phyloP scores from a whole-genome alignment of 2,797 vertebrate genomes.

The Syngnathus acus region DNA sequence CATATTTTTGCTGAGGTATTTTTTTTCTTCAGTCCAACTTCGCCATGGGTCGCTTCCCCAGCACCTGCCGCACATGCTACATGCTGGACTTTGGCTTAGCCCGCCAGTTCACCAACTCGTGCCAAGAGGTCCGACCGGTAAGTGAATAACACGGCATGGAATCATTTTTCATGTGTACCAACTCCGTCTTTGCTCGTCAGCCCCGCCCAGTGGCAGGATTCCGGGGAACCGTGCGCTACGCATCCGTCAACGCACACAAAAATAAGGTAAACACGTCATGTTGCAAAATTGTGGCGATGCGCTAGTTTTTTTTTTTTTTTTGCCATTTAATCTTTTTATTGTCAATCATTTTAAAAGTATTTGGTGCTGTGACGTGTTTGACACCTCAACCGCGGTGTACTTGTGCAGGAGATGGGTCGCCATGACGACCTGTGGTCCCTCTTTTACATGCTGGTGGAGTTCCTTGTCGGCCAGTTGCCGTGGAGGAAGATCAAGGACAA shows the following conservation, averaged over 20 bases:
- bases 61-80: constrained; percentile 93
- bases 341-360: not conserved
- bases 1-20: not conserved
- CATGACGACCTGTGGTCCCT: constrained; percentile 98
- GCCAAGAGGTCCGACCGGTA: constrained; percentile 96
- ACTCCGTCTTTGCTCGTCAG: constrained; percentile 52
- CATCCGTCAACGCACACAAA: constrained; percentile 94
- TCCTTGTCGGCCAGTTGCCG: constrained; percentile 91
- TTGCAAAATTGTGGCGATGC: not conserved
- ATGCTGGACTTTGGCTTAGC: constrained; percentile 99
- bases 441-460: constrained; percentile 99
- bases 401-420: constrained; percentile 91
- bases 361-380: not conserved
- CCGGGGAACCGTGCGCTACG: constrained; percentile 94
- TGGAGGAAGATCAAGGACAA: constrained; percentile 99
- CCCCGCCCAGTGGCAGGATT: constrained; percentile 95
- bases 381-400: not conserved
- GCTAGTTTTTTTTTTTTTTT: not conserved
- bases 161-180: not conserved
- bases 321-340: not conserved
- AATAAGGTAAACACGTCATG: constrained; percentile 80
- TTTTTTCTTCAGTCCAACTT: constrained; percentile 86
- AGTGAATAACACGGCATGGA: constrained; percentile 48
- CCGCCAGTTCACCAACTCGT: constrained; percentile 96
- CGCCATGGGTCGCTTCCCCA: constrained; percentile 96